phyloP scores from a whole-genome alignment of 1,140 invertebrate species.

The Cydia amplana region DNA sequence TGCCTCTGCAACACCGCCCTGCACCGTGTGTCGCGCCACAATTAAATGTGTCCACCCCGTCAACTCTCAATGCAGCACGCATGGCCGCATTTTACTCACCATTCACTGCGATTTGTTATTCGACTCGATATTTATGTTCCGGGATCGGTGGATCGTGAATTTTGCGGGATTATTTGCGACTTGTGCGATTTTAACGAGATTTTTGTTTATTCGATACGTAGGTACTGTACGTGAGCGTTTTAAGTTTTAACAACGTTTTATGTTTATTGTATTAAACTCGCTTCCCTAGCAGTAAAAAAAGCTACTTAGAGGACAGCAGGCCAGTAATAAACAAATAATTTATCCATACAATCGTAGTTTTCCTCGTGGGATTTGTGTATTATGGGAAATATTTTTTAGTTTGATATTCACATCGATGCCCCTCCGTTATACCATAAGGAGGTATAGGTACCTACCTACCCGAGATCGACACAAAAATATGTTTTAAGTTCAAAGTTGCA shows the following conservation, averaged over 20 bases:
- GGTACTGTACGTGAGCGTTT: neutral
- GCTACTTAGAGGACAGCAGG: neutral
- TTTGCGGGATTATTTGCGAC: slow-evolving; percentile 11
- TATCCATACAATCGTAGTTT: no score
- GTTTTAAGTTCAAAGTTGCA: neutral
- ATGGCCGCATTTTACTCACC: neutral
- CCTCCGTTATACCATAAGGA: no score
- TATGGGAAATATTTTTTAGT: no score
- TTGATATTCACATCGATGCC: no score
- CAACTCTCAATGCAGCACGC: slow-evolving; percentile 31
- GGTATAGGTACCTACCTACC: no score
- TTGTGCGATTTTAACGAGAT: slow-evolving; percentile 11
- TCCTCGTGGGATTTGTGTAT: no score
- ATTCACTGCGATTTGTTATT: slow-evolving; percentile 22
- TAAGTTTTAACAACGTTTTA: neutral
- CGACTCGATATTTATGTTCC: slow-evolving; percentile 28
- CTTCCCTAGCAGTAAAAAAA: neutral
- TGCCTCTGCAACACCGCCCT: neutral
- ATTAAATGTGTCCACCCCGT: slow-evolving; percentile 59
- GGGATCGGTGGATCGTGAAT: slow-evolving; percentile 15
- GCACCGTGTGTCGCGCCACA: slow-evolving; percentile 36
- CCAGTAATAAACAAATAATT: no score
- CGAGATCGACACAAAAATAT: no score
- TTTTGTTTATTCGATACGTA: slow-evolving; percentile 21
- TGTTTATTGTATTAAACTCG: neutral